Evolutionary conservation across 2,797 vertebrate species (phyloP), one percentile per base, ranked within the genome.

Genomic region (Siniperca scherzeri): DNA sequence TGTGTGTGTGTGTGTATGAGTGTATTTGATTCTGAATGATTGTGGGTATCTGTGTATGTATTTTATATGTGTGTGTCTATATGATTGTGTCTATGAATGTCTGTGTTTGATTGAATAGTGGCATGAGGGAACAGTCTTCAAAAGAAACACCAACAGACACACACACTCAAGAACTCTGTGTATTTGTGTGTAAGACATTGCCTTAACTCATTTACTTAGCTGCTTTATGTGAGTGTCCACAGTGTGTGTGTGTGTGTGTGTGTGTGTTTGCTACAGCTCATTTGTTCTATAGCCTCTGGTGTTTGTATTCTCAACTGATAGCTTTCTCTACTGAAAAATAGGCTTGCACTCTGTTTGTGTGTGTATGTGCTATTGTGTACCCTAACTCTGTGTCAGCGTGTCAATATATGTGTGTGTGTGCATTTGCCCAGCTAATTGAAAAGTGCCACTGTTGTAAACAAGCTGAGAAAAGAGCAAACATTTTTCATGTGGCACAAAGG

Each of bases 381-480:
- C 2, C 60, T 46, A 33, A 12, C 56, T 74, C 50, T n/a, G 13
- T 59, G 61, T 70, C 59, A 64, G 62, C n/a, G 36, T 68, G 71
- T 4, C 75, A 74, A 66, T 75, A 50, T 66, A 13, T 65, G 46
- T 66, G 30, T 56, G 65, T 73, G 55, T 74, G 69, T 57, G 60
- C 73, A 74, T 85, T 87, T 82, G 71, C 78, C 62, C 69, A 75
- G 82, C 83, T 91, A 90, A 91, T 91, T 89, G 91, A 93, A 93
- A 91, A 90, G 76, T 84, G 84, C 72, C 80, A 77, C 61, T 74
- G 83, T 81, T 83, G 90, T 91, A 91, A 92, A 92, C 89, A 93
- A 90, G 85, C 77, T 36, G 77, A 77, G 77, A 70, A 86, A 69
- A 80, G 70, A 83, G 80, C 0, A 44, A 78, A 62, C 66, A 79